Evolutionary conservation across 2,888 invertebrate species (phyloP), one percentile per base, ranked within the genome.

Genomic region (Acronicta aceris): DNA sequence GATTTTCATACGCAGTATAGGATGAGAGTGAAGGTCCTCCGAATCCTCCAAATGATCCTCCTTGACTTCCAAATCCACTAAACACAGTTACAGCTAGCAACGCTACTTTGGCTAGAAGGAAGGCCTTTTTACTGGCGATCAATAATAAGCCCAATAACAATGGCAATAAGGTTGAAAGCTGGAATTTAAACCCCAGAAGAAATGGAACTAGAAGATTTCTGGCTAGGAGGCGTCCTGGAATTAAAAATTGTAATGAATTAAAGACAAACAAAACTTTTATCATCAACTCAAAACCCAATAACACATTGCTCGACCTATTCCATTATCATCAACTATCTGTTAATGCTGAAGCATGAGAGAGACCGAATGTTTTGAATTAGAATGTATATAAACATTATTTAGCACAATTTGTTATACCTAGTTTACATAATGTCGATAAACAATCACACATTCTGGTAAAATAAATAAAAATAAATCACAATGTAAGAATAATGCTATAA

Each of bases 161-260:
- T 0, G 98, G 98, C 15, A 98, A 89, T 61, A 98, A 85, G 0
- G 97, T 97, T 1, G 96, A 96, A 45, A 97, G 89, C 81, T 97
- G 97, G 82, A 98, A 97, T 89, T 98, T 98, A 73, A 98, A 95
- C 8, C 97, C 98, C 12, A 98, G 93, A 1, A 98, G 94, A 77
- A 97, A 96, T 25, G 98, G 98, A 16, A 98, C 91, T n/a, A 98
- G 81, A 57, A 97, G 95, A 69, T 97, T 96, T 72, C 96, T 95
- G 53, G 97, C 95, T 65, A 98, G 81, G 27, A 97, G 89, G 16
- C 96, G 96, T 71, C 96, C 98, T 98, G 95, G 67, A 96, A 96
- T 63, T 8, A 56, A 68, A 21, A 64, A 59, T 16, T 16, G 3
- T 0, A 38, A 7, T 38, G 1, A 38, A 2, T n/a, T 13, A 36